phyloP scores from a whole-genome alignment of 2,113 vertebrate species.

The Antechinus flavipes region DNA sequence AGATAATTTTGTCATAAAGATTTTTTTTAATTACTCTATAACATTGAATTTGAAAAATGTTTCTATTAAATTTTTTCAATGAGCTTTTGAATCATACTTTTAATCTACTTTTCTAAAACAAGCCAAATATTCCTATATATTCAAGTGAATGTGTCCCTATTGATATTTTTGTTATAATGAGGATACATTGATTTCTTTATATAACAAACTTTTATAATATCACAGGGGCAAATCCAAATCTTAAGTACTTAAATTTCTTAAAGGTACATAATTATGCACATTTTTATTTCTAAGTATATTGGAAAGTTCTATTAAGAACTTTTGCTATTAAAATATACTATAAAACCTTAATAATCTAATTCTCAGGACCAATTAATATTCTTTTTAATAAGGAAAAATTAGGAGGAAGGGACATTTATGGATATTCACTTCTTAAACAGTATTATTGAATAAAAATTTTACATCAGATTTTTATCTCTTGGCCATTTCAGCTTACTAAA shows the following conservation, averaged over 20 bases:
- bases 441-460: neutral
- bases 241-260: slow-evolving; percentile 39
- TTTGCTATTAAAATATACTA: slow-evolving; percentile 20
- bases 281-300: slow-evolving; percentile 16
- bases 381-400: neutral
- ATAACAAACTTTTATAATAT: neutral
- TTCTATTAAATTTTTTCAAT: slow-evolving; percentile 32
- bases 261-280: slow-evolving; percentile 7
- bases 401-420: neutral
- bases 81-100: slow-evolving; percentile 24
- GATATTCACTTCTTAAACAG: neutral
- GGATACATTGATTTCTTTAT: slow-evolving; percentile 21
- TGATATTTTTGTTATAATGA: slow-evolving; percentile 14
- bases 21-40: slow-evolving; percentile 35
- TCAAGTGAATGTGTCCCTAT: slow-evolving; percentile 38
- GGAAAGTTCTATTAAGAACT: slow-evolving; percentile 28
- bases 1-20: neutral
- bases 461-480: neutral
- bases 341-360: slow-evolving; percentile 5
- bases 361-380: neutral
- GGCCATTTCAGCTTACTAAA: neutral
- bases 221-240: neutral
- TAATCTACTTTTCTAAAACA: slow-evolving; percentile 27
- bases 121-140: neutral
- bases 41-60: slow-evolving; percentile 25